A percentile compares a stretch with the other conserved stretches of the same genome.
These are phyloP conservation scores for Podarcis siculus DNA, from an alignment of 2,797 vertebrate genomes.

Conservation along the genomic window DNA sequence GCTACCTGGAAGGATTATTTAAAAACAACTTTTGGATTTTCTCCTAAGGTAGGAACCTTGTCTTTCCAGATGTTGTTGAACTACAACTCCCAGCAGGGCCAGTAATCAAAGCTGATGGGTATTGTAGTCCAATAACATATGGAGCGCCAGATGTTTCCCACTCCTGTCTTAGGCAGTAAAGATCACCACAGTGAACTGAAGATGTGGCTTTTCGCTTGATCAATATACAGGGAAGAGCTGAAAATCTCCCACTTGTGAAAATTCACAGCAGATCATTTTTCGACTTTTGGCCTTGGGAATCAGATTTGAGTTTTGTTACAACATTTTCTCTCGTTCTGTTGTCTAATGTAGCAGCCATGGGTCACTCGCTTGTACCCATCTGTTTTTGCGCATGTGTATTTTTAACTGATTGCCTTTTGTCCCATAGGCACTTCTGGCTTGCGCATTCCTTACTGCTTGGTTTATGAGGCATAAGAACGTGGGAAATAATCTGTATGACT, in stretches of 20 bases:
- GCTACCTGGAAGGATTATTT: background rate
- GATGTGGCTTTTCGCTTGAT: background rate
- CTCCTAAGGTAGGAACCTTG: background rate
- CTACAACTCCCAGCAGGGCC: too few relatives aligned
- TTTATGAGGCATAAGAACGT: too few relatives aligned
- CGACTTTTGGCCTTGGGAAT: background rate
- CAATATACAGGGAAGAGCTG: background rate
- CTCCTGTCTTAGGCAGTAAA: background rate
- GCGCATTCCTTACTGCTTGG: background rate
- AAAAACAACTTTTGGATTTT: background rate
- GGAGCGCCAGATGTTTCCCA: too few relatives aligned
- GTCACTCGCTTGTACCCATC: background rate
- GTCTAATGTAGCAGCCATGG: background rate
- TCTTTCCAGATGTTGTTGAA: too few relatives aligned
- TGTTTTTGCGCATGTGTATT: background rate
- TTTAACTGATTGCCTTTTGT: background rate
- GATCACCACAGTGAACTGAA: background rate
- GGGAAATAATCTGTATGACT: background rate
- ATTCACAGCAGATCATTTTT: background rate
- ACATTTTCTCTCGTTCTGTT: background rate
- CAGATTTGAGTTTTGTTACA: background rate
- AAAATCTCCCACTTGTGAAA: background rate
- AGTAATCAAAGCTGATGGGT: too few relatives aligned
- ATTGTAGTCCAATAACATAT: too few relatives aligned
- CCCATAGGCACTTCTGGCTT: background rate